Evolutionary conservation across 2,888 invertebrate species (phyloP).

Genomic region (Blomia tropicalis): DNA sequence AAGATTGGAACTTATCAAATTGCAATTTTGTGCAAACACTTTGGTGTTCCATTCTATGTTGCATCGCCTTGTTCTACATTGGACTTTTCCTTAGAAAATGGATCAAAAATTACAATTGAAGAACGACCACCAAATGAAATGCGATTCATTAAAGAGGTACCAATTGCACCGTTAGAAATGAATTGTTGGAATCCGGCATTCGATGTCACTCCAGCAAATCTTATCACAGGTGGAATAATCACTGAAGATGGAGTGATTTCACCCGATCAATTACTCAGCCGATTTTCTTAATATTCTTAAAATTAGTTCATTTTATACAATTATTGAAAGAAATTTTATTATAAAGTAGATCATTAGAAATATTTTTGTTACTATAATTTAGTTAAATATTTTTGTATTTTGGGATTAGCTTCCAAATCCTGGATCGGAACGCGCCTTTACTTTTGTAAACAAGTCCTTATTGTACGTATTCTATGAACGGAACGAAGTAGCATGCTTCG

Average conservation of each 20-base stretch:
- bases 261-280: background rate
- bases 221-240: conserved; percentile 68
- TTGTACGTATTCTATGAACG: no score
- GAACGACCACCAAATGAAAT: conserved; percentile 79
- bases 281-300: background rate
- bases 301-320: background rate
- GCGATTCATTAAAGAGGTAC: conserved; percentile 67
- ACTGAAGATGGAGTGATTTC: conserved; percentile 75
- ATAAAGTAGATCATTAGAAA: background rate
- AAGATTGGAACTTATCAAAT: conserved; percentile 91
- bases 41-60: conserved; percentile 82
- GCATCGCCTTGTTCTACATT: conserved; percentile 81
- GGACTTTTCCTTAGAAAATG: conserved; percentile 58
- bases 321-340: background rate
- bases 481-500: no score
- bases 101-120: conserved; percentile 78
- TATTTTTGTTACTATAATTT: conserved; percentile 6
- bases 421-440: no score
- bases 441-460: no score
- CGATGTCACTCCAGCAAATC: conserved; percentile 80
- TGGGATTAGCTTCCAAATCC: no score
- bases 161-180: conserved; percentile 74
- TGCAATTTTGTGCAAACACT: conserved; percentile 75
- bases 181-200: conserved; percentile 96
- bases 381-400: no score